Evolutionary conservation across 2,888 invertebrate species (phyloP).

Genomic region (Ametastegia equiseti): DNA sequence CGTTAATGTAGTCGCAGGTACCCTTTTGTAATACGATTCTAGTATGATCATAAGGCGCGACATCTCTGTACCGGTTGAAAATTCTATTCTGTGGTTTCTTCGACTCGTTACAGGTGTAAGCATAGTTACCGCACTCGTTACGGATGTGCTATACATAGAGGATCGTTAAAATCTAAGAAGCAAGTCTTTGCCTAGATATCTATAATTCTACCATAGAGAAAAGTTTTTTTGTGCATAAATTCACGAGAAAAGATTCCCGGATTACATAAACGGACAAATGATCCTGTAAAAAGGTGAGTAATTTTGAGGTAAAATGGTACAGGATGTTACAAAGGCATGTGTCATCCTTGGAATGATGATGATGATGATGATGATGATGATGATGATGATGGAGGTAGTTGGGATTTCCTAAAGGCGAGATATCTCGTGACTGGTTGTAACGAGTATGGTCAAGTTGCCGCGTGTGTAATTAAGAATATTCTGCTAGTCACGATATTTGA

Average conservation of each 20-base stretch:
- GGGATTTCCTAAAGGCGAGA: background rate
- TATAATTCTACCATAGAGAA: too few relatives aligned
- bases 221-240: background rate
- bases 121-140: constrained; percentile 82
- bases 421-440: background rate
- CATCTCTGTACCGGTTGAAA: constrained; percentile 95
- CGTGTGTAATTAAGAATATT: constrained; percentile 13
- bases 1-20: constrained; percentile 94
- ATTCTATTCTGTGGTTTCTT: constrained; percentile 87
- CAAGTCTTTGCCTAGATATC: too few relatives aligned
- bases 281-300: too few relatives aligned
- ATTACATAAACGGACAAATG: background rate
- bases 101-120: constrained; percentile 84
- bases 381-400: too few relatives aligned
- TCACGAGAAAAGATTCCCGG: background rate
- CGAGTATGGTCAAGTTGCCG: background rate
- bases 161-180: background rate
- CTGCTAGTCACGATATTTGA: constrained; percentile 11
- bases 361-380: too few relatives aligned
- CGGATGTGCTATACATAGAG: constrained; percentile 84
- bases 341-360: background rate
- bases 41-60: constrained; percentile 96
- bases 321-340: constrained; percentile 25
- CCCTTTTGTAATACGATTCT: constrained; percentile 88
- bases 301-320: background rate